Evolutionary conservation across 1,140 invertebrate genomes (phyloP), one percentile per base, ranked within the genome.

Genomic region (Elysia chlorotica): DNA sequence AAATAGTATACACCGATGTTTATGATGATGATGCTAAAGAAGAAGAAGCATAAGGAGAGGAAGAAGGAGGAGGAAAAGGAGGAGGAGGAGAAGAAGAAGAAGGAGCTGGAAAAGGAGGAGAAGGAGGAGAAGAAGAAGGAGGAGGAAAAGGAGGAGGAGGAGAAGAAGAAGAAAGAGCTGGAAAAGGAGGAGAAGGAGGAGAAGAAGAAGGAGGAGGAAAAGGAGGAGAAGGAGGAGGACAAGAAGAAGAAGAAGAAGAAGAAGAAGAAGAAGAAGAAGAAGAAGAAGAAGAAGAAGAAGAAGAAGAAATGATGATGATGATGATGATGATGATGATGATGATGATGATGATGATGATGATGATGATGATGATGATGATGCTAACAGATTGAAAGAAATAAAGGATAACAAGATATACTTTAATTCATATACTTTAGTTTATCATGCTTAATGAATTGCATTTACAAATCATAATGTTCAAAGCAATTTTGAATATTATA

Each of bases 231-330:
- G 54, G 4, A 59, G 67, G 10, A 31, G 63, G 14, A 57, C 17
- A 2, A 70, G 54, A 28, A 35, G 56, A 21, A 70, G 67, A 25
- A 35, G 56, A 21, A 70, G 67, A 31, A 35, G 56, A 10, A 70
- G 69, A 37, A 62, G 48, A 2, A 71, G 35, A 37, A 53, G 59
- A n/a, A 38, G 37, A 25, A 30, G 53, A 14, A 71, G 69, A 25
- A 62, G 37, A 23, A 63, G 57, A 4, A n/a, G 31, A 1, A 53
- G 41, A 53, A 17, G 38, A 23, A 68, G 38, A 53, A 53, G 38
- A 2, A 53, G 66, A 53, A 23, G 48, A 28, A 48, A 48, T 48
- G 41, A 48, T 48, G 41, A 48, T 48, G 41, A 48, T 48, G 41
- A 48, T 48, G 41, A 48, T 48, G 41, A 48, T 48, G 41, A 48